Evolutionary conservation across 2,888 invertebrate genomes (phyloP).

Genomic region (Matsumyia berberina): DNA sequence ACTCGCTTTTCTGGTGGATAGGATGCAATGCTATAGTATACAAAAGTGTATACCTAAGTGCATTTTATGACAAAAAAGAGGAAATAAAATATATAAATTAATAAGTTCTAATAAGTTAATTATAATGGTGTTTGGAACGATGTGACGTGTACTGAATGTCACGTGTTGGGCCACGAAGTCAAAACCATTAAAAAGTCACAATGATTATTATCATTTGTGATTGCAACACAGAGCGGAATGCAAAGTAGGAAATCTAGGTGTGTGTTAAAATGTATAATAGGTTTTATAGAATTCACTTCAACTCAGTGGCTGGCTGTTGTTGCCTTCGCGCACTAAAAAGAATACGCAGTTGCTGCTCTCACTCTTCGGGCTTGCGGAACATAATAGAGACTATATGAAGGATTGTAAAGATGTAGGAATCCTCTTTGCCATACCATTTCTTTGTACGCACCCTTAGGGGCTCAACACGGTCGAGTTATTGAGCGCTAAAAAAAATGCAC

Average conservation of each 20-base stretch:
- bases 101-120: conserved; percentile 18
- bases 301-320: background rate
- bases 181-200: background rate
- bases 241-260: conserved; percentile 9
- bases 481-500: conserved; percentile 11
- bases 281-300: background rate
- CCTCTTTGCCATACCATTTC: background rate
- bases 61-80: background rate
- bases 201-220: conserved; percentile 7
- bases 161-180: background rate
- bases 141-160: background rate
- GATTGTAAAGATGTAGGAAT: conserved; percentile 9
- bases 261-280: conserved; percentile 1
- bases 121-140: conserved; percentile 1
- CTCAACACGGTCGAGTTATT: conserved; percentile 8
- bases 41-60: background rate
- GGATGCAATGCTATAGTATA: background rate
- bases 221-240: conserved; percentile 4
- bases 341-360: background rate
- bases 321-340: background rate
- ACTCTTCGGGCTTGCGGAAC: background rate
- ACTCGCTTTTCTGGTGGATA: background rate
- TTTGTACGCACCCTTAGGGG: conserved; percentile 9
- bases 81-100: conserved; percentile 13
- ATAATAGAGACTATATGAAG: background rate